Base-by-base conservation (phyloP, 2,888 invertebrate species). In the Chrysolina americana region DNA sequence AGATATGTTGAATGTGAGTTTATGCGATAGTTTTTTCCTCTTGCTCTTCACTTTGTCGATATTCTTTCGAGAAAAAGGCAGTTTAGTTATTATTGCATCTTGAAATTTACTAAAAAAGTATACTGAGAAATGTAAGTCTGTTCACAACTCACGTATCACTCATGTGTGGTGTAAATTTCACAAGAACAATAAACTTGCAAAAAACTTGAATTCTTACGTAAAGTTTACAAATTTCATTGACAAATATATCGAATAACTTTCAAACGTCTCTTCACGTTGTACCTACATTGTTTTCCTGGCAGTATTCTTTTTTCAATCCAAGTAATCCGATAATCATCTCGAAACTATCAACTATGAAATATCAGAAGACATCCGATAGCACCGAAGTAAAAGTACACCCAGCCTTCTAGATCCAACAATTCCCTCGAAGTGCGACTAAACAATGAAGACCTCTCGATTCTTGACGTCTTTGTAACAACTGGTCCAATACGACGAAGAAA, bases 401-500 rank as follows among this genome's bases (percentile, higher is more conserved):
- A 53, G 6, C 36, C 59, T 59, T 68, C 28, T 36, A 19, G 13
- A 48, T 36, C 28, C 65, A 15, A 53, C 28, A 28, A 28, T 28
- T 21, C 48, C 13, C 47, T 23, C 65, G 23, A 19, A 41, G 44
- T 41, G 15, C 41, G 41, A 41, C 21, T 68, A 53, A 68, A 68
- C 68, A 68, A 68, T 68, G 68, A 68, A 68, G 68, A 68, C 41
- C 68, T 41, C 68, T 47, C 68, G 36, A 23, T 44, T 41, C 41
- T 63, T 15, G 48, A n/a, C 36, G 19, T 68, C 36, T 68, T 59
- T 56, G 56, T 56, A 48, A 53, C 48, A 50, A 66, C 48, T 68
- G 68, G 68, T 62, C 64, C 66, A 71, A 36, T 36, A 44, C 71
- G 44, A 28, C 17, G 62, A 68, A 68, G 63, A 71, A 71, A 75